Percentiles rank a stretch among this genome's conserved stretches.
Conservation (phyloP, 2,113 vertebrate genomes). For the Toxotes jaculatrix region DNA sequence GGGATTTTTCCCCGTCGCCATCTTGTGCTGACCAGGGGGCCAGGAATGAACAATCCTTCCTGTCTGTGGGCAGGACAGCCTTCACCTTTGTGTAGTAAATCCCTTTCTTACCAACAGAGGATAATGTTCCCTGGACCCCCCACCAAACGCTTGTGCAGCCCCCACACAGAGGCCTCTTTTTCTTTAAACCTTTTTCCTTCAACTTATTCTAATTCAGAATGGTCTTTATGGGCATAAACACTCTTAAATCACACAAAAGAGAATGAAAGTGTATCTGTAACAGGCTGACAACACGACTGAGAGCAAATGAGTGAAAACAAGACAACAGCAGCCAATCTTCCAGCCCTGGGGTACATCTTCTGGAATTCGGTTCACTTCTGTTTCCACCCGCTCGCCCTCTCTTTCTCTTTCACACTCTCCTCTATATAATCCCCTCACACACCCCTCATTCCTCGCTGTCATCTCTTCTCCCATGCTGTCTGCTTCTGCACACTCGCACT, state of each 20-base stretch:
- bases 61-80: conserved; percentile 21
- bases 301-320: conserved; percentile 54
- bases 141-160: neutral
- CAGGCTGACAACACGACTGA: conserved; percentile 36
- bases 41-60: conserved; percentile 40
- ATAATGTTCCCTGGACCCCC: conserved; percentile 7
- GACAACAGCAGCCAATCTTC: conserved; percentile 52
- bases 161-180: conserved; percentile 4
- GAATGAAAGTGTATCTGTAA: conserved; percentile 46
- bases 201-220: neutral
- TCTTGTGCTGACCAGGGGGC: conserved; percentile 28
- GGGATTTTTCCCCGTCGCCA: neutral
- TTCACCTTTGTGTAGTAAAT: neutral
- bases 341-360: conserved; percentile 43
- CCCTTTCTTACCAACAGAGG: neutral
- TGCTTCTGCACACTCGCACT: conserved; percentile 30
- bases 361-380: conserved; percentile 42
- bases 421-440: conserved; percentile 57
- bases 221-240: conserved; percentile 35
- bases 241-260: conserved; percentile 50
- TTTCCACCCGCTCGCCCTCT: conserved; percentile 27
- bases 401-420: conserved; percentile 27
- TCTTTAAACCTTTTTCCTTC: conserved; percentile 29
- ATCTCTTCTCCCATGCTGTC: conserved; percentile 52
- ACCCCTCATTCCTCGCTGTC: conserved; percentile 50